phyloP scores from a whole-genome alignment of 2,888 invertebrate species.

The Lasioglossum malachurum region DNA sequence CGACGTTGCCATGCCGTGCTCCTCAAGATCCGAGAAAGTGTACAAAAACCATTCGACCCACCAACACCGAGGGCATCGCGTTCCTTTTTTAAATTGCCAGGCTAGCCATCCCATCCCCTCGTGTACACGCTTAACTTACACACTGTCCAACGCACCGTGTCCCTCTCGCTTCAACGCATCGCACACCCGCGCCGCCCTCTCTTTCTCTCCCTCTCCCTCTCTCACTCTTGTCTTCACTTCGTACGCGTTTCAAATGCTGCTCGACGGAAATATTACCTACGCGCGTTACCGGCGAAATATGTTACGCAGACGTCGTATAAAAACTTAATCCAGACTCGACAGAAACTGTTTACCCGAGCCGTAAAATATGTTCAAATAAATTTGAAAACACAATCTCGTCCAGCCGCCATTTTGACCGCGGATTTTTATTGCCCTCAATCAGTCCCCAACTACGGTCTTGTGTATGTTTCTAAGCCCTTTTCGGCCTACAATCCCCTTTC shows the following conservation, averaged over 20 bases:
- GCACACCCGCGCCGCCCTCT: not conserved
- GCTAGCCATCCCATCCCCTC: slow-evolving; percentile 59
- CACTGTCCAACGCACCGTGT: slow-evolving; percentile 36
- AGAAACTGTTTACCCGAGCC: slow-evolving; percentile 17
- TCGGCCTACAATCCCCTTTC: not conserved
- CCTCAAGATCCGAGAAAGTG: slow-evolving; percentile 75
- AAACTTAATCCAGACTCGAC: slow-evolving; percentile 45
- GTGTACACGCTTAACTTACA: slow-evolving; percentile 50
- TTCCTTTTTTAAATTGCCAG: slow-evolving; percentile 69
- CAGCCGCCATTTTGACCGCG: not conserved
- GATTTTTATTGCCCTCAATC: not conserved
- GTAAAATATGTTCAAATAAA: slow-evolving; percentile 26
- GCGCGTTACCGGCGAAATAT: slow-evolving; percentile 53
- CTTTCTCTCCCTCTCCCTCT: not conserved
- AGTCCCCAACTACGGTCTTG: slow-evolving; percentile 7
- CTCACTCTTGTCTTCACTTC: slow-evolving; percentile 1
- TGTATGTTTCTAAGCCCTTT: not conserved
- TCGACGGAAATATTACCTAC: slow-evolving; percentile 56
- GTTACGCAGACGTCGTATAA: slow-evolving; percentile 42
- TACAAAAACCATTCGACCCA: slow-evolving; percentile 78
- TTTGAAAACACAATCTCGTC: not conserved
- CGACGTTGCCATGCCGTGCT: slow-evolving; percentile 80
- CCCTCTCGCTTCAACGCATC: slow-evolving; percentile 34
- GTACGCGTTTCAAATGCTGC: slow-evolving; percentile 37
- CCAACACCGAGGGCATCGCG: slow-evolving; percentile 65